Evolutionary conservation across 2,797 vertebrate species (phyloP), one percentile per base, ranked within the genome.

Genomic region (Spondyliosoma cantharus): DNA sequence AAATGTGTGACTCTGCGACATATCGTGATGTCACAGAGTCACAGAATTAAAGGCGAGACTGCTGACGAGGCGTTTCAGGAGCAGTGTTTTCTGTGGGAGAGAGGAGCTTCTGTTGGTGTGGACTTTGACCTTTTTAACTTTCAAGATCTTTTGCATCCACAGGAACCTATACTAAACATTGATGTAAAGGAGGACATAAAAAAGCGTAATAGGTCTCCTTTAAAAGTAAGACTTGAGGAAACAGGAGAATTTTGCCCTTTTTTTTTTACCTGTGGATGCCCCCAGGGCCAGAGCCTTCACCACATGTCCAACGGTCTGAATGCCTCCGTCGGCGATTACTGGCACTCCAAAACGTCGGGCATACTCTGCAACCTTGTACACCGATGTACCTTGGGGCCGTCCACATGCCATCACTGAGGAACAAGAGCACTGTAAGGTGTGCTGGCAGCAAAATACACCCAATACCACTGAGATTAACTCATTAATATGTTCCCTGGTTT

Each of bases 311-410:
- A 98, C 96, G 0, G 97, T 98, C 92, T 98, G 97, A 90, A 98
- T 97, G 58, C 97, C 97, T 0, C 97, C 97, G 22, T 98, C 97
- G 0, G 97, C 97, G 16, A 98, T 96, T 19, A 98, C 96, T 0
- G 97, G 97, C 22, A 98, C 97, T 7, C 97, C 97, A 15, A 98
- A 98, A 29, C 97, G 95, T 5, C 97, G 93, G 17, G 97, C 97
- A 0, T 98, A 98, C 83, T 98, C 97, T 0, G 97, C 97, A 62
- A 98, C 97, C 87, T 97, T 98, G 91, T 98, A 98, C 48, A 98
- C 97, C 0, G 97, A 96, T 0, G 97, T 98, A 46, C 97, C 97
- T 80, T 98, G 97, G 7, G 97, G 97, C 29, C 97, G 92, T 29
- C 97, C 97, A 46, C 97, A 97, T 0, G 96, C 97, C 97, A 98